Percentiles rank a stretch among this genome's conserved stretches.
Evolutionary conservation across 2,113 vertebrate genomes (phyloP).

Genomic region (Scomber japonicus): DNA sequence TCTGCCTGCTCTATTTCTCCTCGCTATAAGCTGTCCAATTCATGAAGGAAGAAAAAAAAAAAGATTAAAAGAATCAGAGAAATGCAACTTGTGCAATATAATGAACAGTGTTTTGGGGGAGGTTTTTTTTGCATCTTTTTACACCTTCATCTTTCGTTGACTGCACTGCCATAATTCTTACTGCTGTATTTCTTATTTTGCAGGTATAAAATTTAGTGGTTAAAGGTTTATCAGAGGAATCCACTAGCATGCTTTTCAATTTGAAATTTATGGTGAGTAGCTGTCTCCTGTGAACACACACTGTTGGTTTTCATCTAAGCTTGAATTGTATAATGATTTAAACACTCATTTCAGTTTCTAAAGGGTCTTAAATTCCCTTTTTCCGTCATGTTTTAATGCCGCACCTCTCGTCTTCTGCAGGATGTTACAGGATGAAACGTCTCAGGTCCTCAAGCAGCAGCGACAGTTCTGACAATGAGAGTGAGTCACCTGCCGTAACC

Average conservation of each 20-base stretch:
- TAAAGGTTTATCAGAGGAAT: constrained; percentile 46
- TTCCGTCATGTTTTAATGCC: background rate
- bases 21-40: background rate
- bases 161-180: background rate
- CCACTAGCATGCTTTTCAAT: constrained; percentile 75
- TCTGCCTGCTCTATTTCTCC: background rate
- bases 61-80: background rate
- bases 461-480: constrained; percentile 98
- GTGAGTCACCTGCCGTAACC: constrained; percentile 84
- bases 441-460: constrained; percentile 94
- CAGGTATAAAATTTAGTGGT: constrained; percentile 64
- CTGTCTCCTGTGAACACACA: background rate
- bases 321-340: too few species aligned
- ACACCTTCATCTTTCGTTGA: background rate
- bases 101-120: too few species aligned
- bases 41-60: background rate
- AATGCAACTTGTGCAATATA: too few species aligned
- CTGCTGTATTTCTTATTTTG: constrained; percentile 5
- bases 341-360: too few species aligned
- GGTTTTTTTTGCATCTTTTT: background rate
- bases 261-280: constrained; percentile 81
- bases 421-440: constrained; percentile 98
- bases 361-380: background rate
- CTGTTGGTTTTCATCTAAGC: too few species aligned
- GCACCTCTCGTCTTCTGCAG: constrained; percentile 71